Percentiles rank a stretch among this genome's conserved stretches.
Conservation (phyloP, 2,888 invertebrate species). For the Parapristionchus giblindavisi region DNA sequence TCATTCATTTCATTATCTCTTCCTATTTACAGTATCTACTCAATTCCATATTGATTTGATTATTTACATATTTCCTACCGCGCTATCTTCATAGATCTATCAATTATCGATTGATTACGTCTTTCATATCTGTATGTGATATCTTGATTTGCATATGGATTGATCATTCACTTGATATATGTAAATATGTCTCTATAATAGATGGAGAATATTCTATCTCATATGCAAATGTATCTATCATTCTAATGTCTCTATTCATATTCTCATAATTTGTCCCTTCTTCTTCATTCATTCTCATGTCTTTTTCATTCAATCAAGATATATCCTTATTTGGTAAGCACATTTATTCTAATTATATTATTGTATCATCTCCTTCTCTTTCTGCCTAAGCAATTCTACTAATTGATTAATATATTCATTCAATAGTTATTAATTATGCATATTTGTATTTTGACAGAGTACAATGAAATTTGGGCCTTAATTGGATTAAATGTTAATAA, state of each 20-base stretch:
- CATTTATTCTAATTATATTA: no score
- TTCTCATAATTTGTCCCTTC: background rate
- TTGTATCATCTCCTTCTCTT: background rate
- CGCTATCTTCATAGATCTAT: background rate
- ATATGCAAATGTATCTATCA: no score
- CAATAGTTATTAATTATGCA: background rate
- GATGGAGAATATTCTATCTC: no score
- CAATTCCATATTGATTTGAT: background rate
- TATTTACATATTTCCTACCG: background rate
- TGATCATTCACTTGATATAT: no score
- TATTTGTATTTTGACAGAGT: no score
- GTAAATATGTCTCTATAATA: no score
- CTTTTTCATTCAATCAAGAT: background rate
- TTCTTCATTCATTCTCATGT: background rate
- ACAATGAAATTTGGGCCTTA: no score
- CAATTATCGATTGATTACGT: background rate
- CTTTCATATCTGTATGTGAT: background rate
- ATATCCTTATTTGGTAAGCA: no score
- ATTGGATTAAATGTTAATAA: no score
- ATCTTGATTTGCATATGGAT: background rate
- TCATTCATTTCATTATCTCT: constrained; percentile 1
- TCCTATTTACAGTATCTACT: background rate
- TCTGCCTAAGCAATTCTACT: background rate
- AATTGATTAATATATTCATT: background rate
- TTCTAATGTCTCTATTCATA: no score